Base-by-base conservation (phyloP, 2,888 invertebrate species). In the Proisotoma minuta region DNA sequence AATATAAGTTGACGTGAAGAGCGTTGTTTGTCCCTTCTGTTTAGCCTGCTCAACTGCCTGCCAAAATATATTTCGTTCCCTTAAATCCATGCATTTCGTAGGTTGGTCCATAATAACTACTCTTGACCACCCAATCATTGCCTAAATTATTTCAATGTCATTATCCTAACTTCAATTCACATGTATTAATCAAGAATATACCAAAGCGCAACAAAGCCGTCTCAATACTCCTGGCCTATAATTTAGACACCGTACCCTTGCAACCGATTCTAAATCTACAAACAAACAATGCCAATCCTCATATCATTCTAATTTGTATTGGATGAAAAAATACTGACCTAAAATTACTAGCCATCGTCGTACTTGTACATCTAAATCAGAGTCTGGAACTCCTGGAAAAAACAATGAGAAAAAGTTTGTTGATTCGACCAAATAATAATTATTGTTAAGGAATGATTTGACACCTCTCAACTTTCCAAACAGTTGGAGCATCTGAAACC, bases 21-120 rank as follows among this genome's bases (percentile, higher is more conserved):
- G 39, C 12, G 67, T 39, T 1, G 70, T 67, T 22, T 62, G 56
- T 8, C 62, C 62, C 15, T 22, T 22, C 15, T 40, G 20, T 29
- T 18, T 51, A 22, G 57, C 57, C 24, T 50, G 20, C 26, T 34
- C 8, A 24, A 69, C 51, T 10, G 60, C 51, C 27, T 60, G 65
- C 69, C 69, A 69, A 57, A 69, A 69, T 3, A 47, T 57, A 18
- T 66, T 61, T n/a, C 59, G 48, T 29, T 65, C 65, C 1, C 39
- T 20, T 4, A 53, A 49, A 24, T 68, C 68, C 62, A 68, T 52
- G 2, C 20, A 27, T 15, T 24, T 27, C 2, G 63, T 62, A 3
- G 68, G 68, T 48, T 68, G 60, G 40, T 68, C 68, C 12, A 63
- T 61, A n/a, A 68, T 59, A 1, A 62, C 24, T 10, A 62, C 43